Conservation (phyloP, 2,113 vertebrate genomes). For the Phaethornis superciliosus region DNA sequence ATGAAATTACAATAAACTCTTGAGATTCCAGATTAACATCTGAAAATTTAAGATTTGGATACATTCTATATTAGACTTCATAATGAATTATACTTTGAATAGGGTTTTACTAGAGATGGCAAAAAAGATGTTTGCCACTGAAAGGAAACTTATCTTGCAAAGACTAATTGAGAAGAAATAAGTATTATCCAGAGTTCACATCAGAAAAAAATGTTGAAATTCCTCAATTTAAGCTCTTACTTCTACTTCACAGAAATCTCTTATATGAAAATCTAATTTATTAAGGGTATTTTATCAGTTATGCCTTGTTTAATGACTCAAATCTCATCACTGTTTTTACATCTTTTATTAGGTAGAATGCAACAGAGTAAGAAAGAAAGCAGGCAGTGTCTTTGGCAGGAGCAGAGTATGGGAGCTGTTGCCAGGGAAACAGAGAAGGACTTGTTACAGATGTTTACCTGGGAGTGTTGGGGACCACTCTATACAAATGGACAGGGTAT, state of each 20-base stretch:
- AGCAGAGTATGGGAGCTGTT: not conserved
- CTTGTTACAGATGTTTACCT: not conserved
- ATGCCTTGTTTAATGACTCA: not conserved
- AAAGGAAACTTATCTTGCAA: not conserved
- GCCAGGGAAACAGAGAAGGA: not conserved
- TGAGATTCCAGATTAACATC: not conserved
- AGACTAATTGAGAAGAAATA: not conserved
- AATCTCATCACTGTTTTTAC: not conserved
- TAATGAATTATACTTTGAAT: not conserved
- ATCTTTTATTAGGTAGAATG: not conserved
- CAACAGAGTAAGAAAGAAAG: not conserved
- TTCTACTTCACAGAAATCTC: not conserved
- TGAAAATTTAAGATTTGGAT: not conserved
- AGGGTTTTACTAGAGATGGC: not conserved
- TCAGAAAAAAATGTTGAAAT: not conserved
- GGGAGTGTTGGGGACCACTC: not conserved
- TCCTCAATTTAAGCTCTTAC: not conserved
- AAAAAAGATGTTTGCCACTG: not conserved
- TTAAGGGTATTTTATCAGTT: not conserved
- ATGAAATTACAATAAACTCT: not conserved
- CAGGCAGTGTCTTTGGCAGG: not conserved
- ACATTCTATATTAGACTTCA: not conserved
- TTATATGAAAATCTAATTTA: not conserved
- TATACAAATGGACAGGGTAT: fast-evolving
- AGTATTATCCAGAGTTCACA: not conserved